Conservation (phyloP, 2,797 vertebrate genomes). For the Hybognathus amarus region DNA sequence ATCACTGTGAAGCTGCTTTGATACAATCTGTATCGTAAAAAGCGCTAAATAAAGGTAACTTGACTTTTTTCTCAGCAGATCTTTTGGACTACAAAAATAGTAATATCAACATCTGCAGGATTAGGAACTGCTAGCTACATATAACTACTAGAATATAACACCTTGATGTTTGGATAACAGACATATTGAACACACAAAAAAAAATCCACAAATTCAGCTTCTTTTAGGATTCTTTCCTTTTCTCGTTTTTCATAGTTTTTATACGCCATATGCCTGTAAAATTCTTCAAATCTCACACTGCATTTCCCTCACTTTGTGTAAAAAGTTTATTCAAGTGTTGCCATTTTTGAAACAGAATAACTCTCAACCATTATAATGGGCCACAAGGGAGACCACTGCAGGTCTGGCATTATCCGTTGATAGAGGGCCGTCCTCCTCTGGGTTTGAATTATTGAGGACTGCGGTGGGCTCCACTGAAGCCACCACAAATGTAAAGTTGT, state of each 20-base stretch:
- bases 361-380: slow-evolving; percentile 69
- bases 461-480: slow-evolving; percentile 69
- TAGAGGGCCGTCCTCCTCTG: slow-evolving; percentile 58
- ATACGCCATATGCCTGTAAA: not conserved
- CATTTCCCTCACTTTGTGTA: slow-evolving; percentile 13
- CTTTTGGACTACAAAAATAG: slow-evolving; percentile 4
- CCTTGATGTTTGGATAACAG: not conserved
- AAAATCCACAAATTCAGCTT: not conserved
- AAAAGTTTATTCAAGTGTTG: slow-evolving; percentile 26
- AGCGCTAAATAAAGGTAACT: too few species aligned
- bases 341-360: not conserved
- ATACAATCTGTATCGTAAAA: too few species aligned
- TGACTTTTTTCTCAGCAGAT: not conserved
- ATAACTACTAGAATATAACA: not conserved
- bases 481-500: slow-evolving; percentile 70
- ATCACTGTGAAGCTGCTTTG: too few species aligned
- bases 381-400: slow-evolving; percentile 66
- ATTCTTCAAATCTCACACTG: not conserved
- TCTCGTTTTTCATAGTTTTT: not conserved
- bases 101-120: not conserved
- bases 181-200: not conserved
- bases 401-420: slow-evolving; percentile 64
- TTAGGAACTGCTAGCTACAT: not conserved
- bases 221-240: not conserved
- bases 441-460: slow-evolving; percentile 60